phyloP scores from a whole-genome alignment of 2,113 vertebrate species.

The Trogon surrucura region DNA sequence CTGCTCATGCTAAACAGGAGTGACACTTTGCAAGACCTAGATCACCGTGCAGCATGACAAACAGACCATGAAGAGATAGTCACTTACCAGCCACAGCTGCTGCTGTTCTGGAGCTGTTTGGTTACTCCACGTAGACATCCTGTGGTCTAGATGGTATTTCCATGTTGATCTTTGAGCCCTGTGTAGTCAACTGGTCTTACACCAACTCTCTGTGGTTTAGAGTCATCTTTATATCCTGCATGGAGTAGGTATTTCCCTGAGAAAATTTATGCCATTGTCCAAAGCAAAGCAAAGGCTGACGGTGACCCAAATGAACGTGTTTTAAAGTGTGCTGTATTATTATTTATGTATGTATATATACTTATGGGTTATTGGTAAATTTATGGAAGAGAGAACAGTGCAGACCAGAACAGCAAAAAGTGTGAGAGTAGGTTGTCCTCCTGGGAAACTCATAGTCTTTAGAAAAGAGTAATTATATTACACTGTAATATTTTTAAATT shows the following conservation, averaged over 20 bases:
- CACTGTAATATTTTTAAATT: neutral
- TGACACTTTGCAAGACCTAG: neutral
- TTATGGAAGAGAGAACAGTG: neutral
- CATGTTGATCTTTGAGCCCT: neutral
- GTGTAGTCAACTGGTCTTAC: neutral
- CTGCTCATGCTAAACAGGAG: neutral
- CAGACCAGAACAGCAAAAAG: neutral
- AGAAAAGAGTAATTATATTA: neutral
- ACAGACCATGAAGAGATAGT: neutral
- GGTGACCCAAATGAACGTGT: neutral
- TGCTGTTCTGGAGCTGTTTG: neutral
- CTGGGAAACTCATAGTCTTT: neutral
- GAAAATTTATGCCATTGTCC: neutral
- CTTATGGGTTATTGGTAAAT: neutral
- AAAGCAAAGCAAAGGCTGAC: neutral
- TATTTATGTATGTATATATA: neutral
- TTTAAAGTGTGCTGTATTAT: neutral
- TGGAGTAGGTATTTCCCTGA: neutral
- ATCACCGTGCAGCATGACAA: neutral
- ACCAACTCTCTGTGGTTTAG: neutral
- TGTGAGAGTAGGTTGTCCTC: neutral
- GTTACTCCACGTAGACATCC: rapidly evolving
- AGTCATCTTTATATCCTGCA: neutral
- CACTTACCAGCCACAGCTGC: neutral
- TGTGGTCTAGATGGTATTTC: neutral